Evolutionary conservation across 2,113 vertebrate species (phyloP).

Genomic region (Phyllopteryx taeniolatus): DNA sequence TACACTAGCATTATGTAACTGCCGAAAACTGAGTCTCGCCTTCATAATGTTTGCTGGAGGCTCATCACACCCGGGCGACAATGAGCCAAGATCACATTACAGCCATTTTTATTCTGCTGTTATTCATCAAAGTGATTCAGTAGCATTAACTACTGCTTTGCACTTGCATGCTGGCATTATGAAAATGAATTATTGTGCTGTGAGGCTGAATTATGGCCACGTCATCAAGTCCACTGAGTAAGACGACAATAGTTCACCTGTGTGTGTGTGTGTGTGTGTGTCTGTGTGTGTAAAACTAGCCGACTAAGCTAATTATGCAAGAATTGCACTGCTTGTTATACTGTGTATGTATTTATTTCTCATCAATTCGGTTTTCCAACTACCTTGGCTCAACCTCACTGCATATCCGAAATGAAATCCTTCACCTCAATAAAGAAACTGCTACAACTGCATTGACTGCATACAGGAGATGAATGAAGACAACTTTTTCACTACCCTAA

Average conservation of each 20-base stretch:
- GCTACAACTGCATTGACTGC: conserved; percentile 16
- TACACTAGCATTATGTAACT: background rate
- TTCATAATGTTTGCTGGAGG: conserved; percentile 34
- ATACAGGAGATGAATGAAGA: conserved; percentile 27
- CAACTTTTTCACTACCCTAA: background rate
- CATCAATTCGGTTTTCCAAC: conserved; percentile 16
- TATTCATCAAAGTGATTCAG: conserved; percentile 67
- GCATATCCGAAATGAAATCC: conserved; percentile 24
- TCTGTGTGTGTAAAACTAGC: background rate
- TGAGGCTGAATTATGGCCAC: conserved; percentile 51
- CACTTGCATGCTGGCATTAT: conserved; percentile 50
- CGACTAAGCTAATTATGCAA: conserved; percentile 14
- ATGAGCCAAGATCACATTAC: conserved; percentile 60
- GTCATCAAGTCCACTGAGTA: conserved; percentile 33
- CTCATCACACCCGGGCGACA: conserved; percentile 43
- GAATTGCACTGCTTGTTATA: conserved; percentile 14
- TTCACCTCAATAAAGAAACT: conserved; percentile 14
- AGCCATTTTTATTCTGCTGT: conserved; percentile 57
- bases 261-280: background rate
- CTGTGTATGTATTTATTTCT: background rate
- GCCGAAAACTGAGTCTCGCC: conserved; percentile 1
- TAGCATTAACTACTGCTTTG: conserved; percentile 49
- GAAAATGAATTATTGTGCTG: conserved; percentile 57
- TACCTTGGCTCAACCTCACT: conserved; percentile 13
- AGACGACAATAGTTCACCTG: conserved; percentile 24